phyloP scores from a whole-genome alignment of 1,140 invertebrate species.

The Aphelenchoides avenae region DNA sequence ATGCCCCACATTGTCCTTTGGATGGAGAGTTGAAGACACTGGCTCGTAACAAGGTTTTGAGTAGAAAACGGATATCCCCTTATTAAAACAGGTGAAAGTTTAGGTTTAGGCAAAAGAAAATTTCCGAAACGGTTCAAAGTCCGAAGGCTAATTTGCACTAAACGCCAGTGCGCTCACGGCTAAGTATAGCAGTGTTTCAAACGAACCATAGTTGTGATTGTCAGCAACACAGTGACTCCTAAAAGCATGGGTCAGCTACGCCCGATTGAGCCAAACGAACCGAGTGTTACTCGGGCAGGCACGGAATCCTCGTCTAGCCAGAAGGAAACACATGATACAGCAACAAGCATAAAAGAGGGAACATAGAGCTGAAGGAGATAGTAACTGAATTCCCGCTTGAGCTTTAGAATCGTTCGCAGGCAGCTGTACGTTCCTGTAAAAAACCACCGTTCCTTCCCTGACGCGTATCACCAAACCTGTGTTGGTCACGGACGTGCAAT shows the following conservation, averaged over 20 bases:
- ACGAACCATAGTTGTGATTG: conserved; percentile 48
- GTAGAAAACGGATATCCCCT: too few species aligned
- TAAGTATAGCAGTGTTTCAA: too few species aligned
- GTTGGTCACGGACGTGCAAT: conserved; percentile 90
- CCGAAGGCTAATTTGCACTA: too few species aligned
- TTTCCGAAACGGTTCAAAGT: too few species aligned
- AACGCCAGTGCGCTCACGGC: too few species aligned
- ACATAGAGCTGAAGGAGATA: conserved; percentile 63
- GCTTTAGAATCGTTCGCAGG: conserved; percentile 49
- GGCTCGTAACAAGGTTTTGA: too few species aligned
- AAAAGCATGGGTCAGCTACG: conserved; percentile 53
- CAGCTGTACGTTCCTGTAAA: conserved; percentile 54
- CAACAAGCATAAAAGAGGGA: conserved; percentile 68
- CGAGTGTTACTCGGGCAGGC: conserved; percentile 76
- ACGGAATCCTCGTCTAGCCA: conserved; percentile 94
- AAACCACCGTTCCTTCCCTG: conserved; percentile 4
- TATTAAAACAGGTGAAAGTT: too few species aligned
- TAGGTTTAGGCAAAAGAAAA: too few species aligned
- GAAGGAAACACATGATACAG: conserved; percentile 94
- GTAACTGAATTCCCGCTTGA: conserved; percentile 62
- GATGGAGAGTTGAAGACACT: too few species aligned
- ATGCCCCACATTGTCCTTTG: too few species aligned
- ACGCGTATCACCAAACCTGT: conserved; percentile 68
- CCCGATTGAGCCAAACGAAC: conserved; percentile 69
- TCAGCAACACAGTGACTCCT: conserved; percentile 39